Conservation (phyloP, 2,888 invertebrate genomes). For the Rhopalosiphum nymphaeae region DNA sequence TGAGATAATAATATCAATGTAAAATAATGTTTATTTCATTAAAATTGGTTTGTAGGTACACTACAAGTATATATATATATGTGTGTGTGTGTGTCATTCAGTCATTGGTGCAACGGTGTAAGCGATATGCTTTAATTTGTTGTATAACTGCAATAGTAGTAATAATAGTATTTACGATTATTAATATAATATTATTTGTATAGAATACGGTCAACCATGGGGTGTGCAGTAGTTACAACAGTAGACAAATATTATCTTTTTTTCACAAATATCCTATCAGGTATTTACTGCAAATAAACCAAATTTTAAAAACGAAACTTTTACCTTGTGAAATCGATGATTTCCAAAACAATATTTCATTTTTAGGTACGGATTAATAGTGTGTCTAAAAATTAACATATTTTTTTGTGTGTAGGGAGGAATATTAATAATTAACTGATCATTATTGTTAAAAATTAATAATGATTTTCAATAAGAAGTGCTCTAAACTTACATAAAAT, state of each 20-base stretch:
- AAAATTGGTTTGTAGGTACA: background rate
- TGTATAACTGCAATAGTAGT: background rate
- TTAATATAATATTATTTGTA: background rate
- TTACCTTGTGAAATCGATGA: background rate
- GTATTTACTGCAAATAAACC: background rate
- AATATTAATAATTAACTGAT: background rate
- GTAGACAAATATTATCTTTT: background rate
- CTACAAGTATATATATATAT: background rate
- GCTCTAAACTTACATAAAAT: background rate
- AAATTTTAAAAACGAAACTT: background rate
- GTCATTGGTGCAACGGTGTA: background rate
- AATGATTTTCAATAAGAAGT: background rate
- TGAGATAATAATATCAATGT: conserved; percentile 24
- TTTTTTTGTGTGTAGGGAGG: background rate
- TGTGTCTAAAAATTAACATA: background rate
- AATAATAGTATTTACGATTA: background rate
- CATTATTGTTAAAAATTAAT: background rate
- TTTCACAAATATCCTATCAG: background rate
- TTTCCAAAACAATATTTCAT: background rate
- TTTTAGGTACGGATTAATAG: background rate
- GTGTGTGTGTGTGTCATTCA: background rate
- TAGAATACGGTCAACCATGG: background rate
- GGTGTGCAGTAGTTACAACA: background rate
- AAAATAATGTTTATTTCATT: background rate
- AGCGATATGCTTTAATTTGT: conserved; percentile 10